Evolutionary conservation across 1,140 invertebrate species (phyloP), one percentile per base, ranked within the genome.

Genomic region (Agrypnia vestita): DNA sequence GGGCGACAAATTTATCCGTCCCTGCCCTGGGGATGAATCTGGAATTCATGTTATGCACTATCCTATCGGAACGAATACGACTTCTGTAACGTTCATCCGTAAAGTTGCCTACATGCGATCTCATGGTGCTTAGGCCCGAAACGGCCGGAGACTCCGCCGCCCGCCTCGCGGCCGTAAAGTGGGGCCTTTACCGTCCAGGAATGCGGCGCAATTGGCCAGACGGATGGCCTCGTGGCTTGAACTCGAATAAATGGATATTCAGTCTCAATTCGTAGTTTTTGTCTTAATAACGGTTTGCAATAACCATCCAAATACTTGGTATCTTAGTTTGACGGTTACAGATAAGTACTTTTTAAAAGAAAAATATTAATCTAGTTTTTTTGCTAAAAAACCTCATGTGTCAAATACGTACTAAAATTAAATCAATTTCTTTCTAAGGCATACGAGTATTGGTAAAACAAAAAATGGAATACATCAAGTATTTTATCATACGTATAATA

Each of bases 1-100:
- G 44, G 64, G 64, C 64, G 64, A 44, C 64, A 69, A 69, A 69
- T 69, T 69, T 19, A 12, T 15, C 19, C 35, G 62, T 35, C 6
- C 35, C 62, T 15, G 21, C 21, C 69, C 69, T 55, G 19, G 56
- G 55, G 59, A 51, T 47, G 61, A 55, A 67, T 78, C 49, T 17
- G 19, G 61, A 62, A 78, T 78, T 78, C 76, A 78, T 69, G 76
- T 67, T 69, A 78, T 78, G 76, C 62, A 78, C 61, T 51, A 53
- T 69, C 59, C 76, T 69, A 78, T 78, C 76, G 59, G 62, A 69
- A 78, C 35, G 62, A 53, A 78, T 43, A 69, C 62, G 44, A 4
- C 69, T 35, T 46, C 59, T 46, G 44, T 9, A 64, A 51, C 44
- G 61, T 25, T 76, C 46, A 13, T 15, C 62, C 61, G 59, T 69